Percentiles rank a stretch among this genome's conserved stretches.
Conservation (phyloP, 2,888 invertebrate species). For the Sycophila texana region DNA sequence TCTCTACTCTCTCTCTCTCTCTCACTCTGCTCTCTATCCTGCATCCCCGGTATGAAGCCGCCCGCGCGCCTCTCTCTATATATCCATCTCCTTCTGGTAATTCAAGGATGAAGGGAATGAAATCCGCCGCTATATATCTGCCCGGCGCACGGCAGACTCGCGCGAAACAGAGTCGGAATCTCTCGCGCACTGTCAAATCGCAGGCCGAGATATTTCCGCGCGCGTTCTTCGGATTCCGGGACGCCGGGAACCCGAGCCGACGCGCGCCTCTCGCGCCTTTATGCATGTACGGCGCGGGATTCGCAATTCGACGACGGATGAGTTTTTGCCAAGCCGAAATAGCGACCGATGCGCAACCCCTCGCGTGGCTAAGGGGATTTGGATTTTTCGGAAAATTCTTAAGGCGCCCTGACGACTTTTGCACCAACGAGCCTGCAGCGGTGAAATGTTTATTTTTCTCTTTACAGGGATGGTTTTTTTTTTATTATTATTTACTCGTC, state of each 20-base stretch:
- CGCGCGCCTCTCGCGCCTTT: background rate
- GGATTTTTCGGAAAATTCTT: too few species aligned
- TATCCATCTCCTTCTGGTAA: constrained; percentile 4
- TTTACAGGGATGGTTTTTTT: too few species aligned
- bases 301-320: constrained; percentile 24
- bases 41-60: background rate
- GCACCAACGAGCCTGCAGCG: too few species aligned
- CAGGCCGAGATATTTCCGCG: constrained; percentile 40
- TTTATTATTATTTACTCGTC: too few species aligned
- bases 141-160: background rate
- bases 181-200: constrained; percentile 43
- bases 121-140: constrained; percentile 21
- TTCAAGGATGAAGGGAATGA: constrained; percentile 32
- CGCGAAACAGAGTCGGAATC: constrained; percentile 31
- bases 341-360: too few species aligned
- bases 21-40: background rate
- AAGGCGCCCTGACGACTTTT: too few species aligned
- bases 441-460: too few species aligned
- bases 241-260: background rate
- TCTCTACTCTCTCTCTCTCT: background rate
- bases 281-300: background rate
- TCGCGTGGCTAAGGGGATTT: too few species aligned
- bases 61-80: background rate
- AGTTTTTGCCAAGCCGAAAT: background rate
- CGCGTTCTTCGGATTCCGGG: constrained; percentile 40